A percentile compares a stretch with the other conserved stretches of the same genome.
Conservation (phyloP, 2,797 vertebrate species). For the Phataginus tricuspis region DNA sequence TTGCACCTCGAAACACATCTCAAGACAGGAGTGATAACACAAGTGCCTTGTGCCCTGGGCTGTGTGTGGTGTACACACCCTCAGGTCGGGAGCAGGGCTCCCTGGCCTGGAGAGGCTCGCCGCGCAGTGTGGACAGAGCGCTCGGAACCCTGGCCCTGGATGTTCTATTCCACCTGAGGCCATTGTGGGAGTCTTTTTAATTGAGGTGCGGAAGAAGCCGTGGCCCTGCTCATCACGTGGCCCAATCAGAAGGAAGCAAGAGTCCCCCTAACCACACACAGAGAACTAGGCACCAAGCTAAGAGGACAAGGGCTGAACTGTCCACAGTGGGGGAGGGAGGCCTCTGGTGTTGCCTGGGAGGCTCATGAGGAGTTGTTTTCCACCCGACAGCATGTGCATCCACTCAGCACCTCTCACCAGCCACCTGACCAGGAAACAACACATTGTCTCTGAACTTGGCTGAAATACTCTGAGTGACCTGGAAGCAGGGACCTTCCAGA, state of each 20-base stretch:
- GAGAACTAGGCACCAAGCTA: neutral
- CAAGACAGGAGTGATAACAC: neutral
- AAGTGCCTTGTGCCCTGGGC: neutral
- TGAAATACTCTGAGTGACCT: neutral
- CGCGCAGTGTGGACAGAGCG: neutral
- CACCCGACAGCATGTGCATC: neutral
- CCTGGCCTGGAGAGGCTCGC: neutral
- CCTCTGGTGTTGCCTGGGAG: neutral
- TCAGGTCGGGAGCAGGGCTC: neutral
- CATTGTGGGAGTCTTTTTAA: neutral
- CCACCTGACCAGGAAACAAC: constrained; percentile 12
- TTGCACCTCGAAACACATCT: neutral
- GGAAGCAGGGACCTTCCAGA: constrained; percentile 57
- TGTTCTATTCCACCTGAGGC: neutral
- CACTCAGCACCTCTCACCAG: neutral
- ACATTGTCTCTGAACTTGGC: neutral
- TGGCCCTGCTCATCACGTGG: no score
- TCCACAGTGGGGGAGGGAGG: rapidly evolving
- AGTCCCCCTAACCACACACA: neutral
- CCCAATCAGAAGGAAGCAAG: neutral
- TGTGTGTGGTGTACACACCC: neutral
- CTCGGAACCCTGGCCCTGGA: neutral
- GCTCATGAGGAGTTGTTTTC: neutral
- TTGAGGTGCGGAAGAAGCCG: neutral
- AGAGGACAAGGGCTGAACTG: neutral